Conservation (phyloP, 1,140 invertebrate species). For the Drosophila rhopaloa region DNA sequence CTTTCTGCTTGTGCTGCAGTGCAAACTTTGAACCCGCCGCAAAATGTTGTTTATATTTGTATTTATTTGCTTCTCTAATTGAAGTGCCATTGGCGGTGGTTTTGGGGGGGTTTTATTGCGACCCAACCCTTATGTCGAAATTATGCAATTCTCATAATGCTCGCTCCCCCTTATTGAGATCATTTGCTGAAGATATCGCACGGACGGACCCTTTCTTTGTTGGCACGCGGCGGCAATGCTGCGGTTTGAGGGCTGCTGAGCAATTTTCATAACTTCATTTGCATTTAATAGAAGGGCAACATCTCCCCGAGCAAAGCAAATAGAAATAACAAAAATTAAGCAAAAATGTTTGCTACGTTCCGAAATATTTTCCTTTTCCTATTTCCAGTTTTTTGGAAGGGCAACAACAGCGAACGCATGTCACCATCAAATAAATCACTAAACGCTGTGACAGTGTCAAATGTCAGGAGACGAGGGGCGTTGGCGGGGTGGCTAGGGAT, state of each 20-base stretch:
- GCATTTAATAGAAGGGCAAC: constrained; percentile 50
- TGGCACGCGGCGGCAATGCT: constrained; percentile 61
- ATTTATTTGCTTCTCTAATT: constrained; percentile 75
- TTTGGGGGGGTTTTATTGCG: background rate
- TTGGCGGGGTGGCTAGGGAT: constrained; percentile 1
- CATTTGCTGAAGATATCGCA: constrained; percentile 60
- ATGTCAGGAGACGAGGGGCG: constrained; percentile 55
- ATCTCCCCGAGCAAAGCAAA: constrained; percentile 10
- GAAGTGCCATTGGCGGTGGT: constrained; percentile 59
- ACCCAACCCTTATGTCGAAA: constrained; percentile 58
- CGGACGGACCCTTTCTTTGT: constrained; percentile 35
- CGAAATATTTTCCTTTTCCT: constrained; percentile 20
- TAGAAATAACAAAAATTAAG: constrained; percentile 54
- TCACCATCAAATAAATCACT: constrained; percentile 81
- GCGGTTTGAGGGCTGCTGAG: constrained; percentile 54
- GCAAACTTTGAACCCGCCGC: constrained; percentile 28
- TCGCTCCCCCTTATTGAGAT: constrained; percentile 66
- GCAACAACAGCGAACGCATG: constrained; percentile 67
- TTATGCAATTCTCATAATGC: constrained; percentile 82
- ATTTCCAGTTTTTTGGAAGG: constrained; percentile 17
- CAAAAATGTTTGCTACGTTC: constrained; percentile 37
- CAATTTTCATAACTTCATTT: constrained; percentile 80
- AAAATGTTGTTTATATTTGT: constrained; percentile 67
- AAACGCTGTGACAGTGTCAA: constrained; percentile 80
- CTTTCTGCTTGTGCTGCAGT: background rate